Evolutionary conservation across 2,888 invertebrate species (phyloP).

Genomic region (Steinernema carpocapsae): DNA sequence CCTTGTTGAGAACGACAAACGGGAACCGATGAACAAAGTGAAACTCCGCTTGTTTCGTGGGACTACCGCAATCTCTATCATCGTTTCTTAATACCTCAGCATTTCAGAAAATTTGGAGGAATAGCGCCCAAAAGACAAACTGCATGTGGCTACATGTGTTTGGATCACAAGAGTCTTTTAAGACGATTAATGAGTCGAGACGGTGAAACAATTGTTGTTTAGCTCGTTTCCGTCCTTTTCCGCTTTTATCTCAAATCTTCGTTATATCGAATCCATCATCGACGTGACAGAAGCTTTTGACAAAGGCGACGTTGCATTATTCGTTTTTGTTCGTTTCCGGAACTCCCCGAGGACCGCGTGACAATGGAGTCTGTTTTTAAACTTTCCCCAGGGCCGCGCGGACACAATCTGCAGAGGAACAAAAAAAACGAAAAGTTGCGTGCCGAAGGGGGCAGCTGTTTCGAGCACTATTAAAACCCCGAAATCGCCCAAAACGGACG

Average conservation of each 20-base stretch:
- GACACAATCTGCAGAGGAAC: not conserved
- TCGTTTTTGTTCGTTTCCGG: not conserved
- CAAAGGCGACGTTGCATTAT: constrained; percentile 7
- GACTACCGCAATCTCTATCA: too few relatives aligned
- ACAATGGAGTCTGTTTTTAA: constrained; percentile 27
- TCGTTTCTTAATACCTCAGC: too few relatives aligned
- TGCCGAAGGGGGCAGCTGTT: not conserved
- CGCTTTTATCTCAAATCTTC: constrained; percentile 11
- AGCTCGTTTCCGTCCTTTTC: not conserved
- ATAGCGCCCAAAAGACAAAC: too few relatives aligned
- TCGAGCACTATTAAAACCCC: not conserved
- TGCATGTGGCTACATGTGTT: too few relatives aligned
- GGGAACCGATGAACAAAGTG: not conserved
- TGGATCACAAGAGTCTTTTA: too few relatives aligned
- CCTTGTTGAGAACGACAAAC: not conserved
- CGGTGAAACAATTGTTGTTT: constrained; percentile 29
- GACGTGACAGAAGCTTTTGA: constrained; percentile 12
- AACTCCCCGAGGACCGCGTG: constrained; percentile 25
- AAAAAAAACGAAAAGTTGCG: constrained; percentile 11
- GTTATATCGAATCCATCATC: constrained; percentile 29
- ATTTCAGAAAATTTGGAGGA: too few relatives aligned
- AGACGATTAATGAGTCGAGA: constrained; percentile 26
- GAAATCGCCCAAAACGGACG: too few relatives aligned
- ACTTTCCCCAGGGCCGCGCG: not conserved
- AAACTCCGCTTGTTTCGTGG: too few relatives aligned